Conservation (phyloP, 2,888 invertebrate species). For the Phortica okadai region DNA sequence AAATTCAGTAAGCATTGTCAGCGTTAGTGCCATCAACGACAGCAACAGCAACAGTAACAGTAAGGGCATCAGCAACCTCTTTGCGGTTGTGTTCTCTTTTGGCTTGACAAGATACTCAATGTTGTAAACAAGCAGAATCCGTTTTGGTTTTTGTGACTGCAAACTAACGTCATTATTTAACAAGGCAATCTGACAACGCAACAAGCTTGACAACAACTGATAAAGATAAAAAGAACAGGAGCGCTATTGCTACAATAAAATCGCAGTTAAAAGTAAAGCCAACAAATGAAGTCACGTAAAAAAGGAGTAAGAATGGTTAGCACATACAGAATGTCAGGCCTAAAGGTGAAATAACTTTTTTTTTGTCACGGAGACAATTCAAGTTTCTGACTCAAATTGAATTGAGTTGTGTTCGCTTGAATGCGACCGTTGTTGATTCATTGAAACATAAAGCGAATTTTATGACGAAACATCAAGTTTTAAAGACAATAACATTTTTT, state of each 20-base stretch:
- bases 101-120: not conserved
- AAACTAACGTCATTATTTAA: not conserved
- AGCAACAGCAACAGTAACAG: not conserved
- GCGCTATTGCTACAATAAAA: not conserved
- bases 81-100: not conserved
- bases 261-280: not conserved
- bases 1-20: constrained; percentile 18
- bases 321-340: not conserved
- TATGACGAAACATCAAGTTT: not conserved
- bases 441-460: constrained; percentile 10
- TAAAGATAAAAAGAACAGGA: not conserved
- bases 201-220: not conserved
- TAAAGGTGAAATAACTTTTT: not conserved
- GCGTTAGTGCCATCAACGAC: too few species aligned
- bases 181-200: not conserved
- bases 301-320: not conserved
- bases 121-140: not conserved
- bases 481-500: not conserved
- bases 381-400: not conserved
- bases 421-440: not conserved
- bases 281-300: not conserved
- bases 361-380: not conserved
- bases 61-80: not conserved
- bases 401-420: not conserved
- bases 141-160: not conserved